Percentiles rank a stretch among this genome's conserved stretches.
phyloP scores from a whole-genome alignment of 1,140 invertebrate species.

The Nymphalis io region DNA sequence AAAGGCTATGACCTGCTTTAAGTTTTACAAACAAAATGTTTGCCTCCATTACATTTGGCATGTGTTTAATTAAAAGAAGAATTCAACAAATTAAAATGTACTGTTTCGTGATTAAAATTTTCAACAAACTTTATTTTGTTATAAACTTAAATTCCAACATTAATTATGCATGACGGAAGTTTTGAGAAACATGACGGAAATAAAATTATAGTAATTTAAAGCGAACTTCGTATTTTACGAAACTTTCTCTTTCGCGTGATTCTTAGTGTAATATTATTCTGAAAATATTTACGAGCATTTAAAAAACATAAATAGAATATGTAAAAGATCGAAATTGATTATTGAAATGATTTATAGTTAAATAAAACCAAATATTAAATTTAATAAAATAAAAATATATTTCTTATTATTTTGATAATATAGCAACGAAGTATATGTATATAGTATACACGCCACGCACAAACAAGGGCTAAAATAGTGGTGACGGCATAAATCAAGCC shows the following conservation, averaged over 20 bases:
- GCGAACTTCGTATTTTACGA: not conserved
- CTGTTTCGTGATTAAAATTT: slow-evolving; percentile 1
- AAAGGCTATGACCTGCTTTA: not conserved
- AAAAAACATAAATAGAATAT: too few relatives aligned
- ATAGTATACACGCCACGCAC: too few relatives aligned
- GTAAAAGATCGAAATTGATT: too few relatives aligned
- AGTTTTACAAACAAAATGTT: not conserved
- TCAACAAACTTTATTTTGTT: not conserved
- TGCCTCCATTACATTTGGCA: not conserved
- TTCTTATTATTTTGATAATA: too few relatives aligned
- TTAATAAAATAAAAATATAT: too few relatives aligned
- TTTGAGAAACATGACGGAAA: slow-evolving; percentile 1
- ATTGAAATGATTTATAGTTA: too few relatives aligned
- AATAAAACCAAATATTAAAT: too few relatives aligned
- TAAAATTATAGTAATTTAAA: not conserved
- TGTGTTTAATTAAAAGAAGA: slow-evolving; percentile 6
- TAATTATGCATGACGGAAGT: slow-evolving; percentile 4
- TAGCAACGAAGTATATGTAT: too few relatives aligned
- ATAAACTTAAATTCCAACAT: not conserved
- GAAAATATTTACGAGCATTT: too few relatives aligned
- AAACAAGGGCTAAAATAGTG: too few relatives aligned
- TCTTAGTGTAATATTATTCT: not conserved
- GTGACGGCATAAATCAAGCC: too few relatives aligned
- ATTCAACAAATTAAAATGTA: not conserved
- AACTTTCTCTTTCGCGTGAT: not conserved